phyloP scores from a whole-genome alignment of 2,113 vertebrate genomes.

The Larimichthys crocea region DNA sequence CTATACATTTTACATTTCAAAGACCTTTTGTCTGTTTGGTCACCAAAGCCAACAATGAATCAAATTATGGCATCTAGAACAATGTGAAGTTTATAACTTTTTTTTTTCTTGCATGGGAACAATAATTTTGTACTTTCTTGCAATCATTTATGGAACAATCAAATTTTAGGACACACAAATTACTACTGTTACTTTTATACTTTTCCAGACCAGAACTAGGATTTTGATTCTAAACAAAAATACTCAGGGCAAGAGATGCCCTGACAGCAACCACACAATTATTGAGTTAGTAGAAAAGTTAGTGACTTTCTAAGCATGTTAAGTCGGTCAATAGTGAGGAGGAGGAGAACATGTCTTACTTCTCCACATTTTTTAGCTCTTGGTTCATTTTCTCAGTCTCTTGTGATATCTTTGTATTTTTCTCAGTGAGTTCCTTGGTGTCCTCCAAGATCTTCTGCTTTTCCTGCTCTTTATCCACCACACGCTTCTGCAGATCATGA shows the following conservation, averaged over 20 bases:
- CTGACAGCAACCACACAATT: conserved; percentile 8
- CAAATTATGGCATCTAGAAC: neutral
- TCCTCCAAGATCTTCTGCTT: conserved; percentile 91
- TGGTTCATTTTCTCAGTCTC: conserved; percentile 90
- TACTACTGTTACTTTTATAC: neutral
- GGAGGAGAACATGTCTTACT: conserved; percentile 81
- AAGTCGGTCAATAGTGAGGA: neutral
- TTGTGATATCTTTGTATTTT: conserved; percentile 86
- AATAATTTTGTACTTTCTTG: neutral
- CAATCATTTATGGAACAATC: neutral
- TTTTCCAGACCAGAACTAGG: neutral
- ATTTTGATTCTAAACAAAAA: conserved; percentile 15
- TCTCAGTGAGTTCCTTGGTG: conserved; percentile 90
- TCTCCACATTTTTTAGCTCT: conserved; percentile 91
- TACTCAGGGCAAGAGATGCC: neutral
- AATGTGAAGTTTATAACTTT: too few relatives aligned
- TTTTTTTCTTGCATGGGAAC: neutral
- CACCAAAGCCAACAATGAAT: neutral
- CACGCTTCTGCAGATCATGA: conserved; percentile 89
- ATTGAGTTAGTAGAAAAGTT: neutral
- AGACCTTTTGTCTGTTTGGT: neutral
- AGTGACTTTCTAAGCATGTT: neutral
- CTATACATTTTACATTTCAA: neutral
- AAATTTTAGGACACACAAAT: neutral
- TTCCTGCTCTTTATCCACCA: conserved; percentile 86